Base-by-base conservation (phyloP, 2,113 vertebrate species). In the Corynorhinus townsendii region DNA sequence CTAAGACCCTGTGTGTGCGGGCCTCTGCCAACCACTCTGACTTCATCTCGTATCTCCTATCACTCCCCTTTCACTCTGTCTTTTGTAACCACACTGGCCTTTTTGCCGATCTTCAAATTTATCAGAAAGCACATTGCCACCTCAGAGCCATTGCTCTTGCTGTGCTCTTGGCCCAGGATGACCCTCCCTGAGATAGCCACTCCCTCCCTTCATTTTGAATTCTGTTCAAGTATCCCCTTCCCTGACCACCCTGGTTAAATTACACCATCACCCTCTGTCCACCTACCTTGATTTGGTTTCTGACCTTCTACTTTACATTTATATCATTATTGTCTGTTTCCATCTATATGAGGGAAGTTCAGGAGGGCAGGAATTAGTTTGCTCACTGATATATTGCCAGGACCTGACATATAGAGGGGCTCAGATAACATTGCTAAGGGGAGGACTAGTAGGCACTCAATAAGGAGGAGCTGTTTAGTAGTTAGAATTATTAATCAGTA, bases 31-130 rank as follows among this genome's bases (percentile, higher is more conserved):
- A 22, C 16, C 52, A 26, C 40, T 52, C 5, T 33, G 28, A 43
- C 75, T 38, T 76, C n/a, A 24, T 56, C n/a, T 38, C 11, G 0
- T 22, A 10, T 45, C 4, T 49, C 19, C 52, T 59, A 0, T 43
- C 28, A 33, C 26, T 62, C 24, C 9, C 45, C 45, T 73, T 68
- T n/a, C 30, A 24, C 38, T 28, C 26, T 35, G 4, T 35, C 16
- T 64, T 10, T 30, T 19, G 14, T 64, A 62, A 16, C 82, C 45
- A 47, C 11, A 4, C 24, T 54, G n/a, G 12, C 10, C 28, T 80
- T 40, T 72, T 66, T n/a, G 35, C 11, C 59, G 40, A 52, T 52
- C 62, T 62, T 62, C 24, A 72, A 26, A 43, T 49, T 79, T 33
- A 35, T 82, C 73, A 49, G 69, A 30, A 80, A 73, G 11, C 15